These are phyloP conservation scores for Ceratina japonica DNA, from an alignment of 1,140 invertebrate species.

Conservation along the genomic window DNA sequence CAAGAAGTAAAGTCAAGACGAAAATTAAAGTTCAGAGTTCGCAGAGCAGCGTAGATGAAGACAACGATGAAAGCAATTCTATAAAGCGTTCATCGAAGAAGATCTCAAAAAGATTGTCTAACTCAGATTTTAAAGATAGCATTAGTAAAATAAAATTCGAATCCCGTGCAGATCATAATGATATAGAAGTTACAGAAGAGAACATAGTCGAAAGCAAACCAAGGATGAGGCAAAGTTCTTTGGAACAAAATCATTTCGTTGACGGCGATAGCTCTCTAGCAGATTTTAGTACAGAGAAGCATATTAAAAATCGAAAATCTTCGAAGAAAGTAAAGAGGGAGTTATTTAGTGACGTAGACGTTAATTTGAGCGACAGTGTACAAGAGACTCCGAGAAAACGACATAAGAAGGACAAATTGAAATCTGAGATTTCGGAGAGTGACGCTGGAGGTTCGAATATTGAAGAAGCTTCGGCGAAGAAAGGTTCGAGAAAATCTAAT, in stretches of 20 bases:
- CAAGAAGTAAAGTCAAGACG: not conserved
- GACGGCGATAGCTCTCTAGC: not conserved
- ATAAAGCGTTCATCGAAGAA: not conserved
- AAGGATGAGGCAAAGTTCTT: not conserved
- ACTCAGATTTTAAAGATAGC: not conserved
- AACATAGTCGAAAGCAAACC: not conserved
- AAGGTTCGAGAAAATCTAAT: not conserved
- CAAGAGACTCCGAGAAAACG: slow-evolving; percentile 9
- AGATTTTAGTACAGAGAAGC: slow-evolving; percentile 4
- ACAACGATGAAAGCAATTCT: slow-evolving; percentile 8
- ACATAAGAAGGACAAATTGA: slow-evolving; percentile 1
- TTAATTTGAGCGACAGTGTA: not conserved
- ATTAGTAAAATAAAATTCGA: slow-evolving; percentile 16
- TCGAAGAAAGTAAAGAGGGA: not conserved
- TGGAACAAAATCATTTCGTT: not conserved
- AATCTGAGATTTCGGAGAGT: not conserved
- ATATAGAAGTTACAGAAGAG: not conserved
- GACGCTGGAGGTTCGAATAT: not conserved
- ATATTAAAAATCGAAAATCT: not conserved
- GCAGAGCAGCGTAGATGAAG: slow-evolving; percentile 9
- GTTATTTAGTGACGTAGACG: not conserved
- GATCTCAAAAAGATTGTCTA: not conserved
- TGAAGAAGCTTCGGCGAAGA: not conserved
- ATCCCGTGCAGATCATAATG: not conserved
- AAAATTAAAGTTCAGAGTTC: not conserved